Evolutionary conservation across 2,888 invertebrate genomes (phyloP).

Genomic region (Schizaphis graminum): DNA sequence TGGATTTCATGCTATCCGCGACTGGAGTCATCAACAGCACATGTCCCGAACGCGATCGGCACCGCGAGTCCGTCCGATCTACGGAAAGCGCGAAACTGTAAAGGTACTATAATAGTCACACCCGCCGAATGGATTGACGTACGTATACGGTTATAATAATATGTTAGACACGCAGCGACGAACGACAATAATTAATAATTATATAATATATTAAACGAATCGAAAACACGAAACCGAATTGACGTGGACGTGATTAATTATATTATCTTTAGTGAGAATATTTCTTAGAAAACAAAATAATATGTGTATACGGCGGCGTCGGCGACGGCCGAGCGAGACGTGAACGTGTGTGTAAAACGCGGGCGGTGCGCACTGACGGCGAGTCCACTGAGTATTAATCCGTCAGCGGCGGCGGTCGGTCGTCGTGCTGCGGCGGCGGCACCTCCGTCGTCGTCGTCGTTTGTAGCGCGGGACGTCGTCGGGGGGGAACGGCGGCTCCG

Average conservation of each 20-base stretch:
- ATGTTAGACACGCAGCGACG: background rate
- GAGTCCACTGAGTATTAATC: constrained; percentile 45
- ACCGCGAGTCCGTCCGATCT: background rate
- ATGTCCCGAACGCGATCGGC: constrained; percentile 1
- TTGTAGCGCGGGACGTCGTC: background rate
- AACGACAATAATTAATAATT: background rate
- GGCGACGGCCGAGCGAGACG: background rate
- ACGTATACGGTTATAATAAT: background rate
- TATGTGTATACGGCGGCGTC: background rate
- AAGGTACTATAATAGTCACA: background rate
- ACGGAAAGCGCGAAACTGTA: background rate
- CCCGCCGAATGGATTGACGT: background rate
- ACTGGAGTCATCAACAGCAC: constrained; percentile 30
- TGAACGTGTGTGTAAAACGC: constrained; percentile 7
- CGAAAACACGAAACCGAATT: background rate
- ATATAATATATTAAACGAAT: background rate
- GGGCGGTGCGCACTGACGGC: constrained; percentile 52
- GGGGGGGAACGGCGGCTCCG: constrained; percentile 29
- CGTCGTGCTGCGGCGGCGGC: constrained; percentile 8
- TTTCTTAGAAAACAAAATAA: too few relatives aligned
- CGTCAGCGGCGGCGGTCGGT: background rate
- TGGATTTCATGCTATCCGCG: constrained; percentile 63
- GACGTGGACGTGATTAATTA: background rate
- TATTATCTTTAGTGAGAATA: background rate
- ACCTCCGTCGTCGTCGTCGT: constrained; percentile 15